These are phyloP conservation scores for Andrena dorsata DNA, from an alignment of 2,888 invertebrate genomes.

Conservation along the genomic window DNA sequence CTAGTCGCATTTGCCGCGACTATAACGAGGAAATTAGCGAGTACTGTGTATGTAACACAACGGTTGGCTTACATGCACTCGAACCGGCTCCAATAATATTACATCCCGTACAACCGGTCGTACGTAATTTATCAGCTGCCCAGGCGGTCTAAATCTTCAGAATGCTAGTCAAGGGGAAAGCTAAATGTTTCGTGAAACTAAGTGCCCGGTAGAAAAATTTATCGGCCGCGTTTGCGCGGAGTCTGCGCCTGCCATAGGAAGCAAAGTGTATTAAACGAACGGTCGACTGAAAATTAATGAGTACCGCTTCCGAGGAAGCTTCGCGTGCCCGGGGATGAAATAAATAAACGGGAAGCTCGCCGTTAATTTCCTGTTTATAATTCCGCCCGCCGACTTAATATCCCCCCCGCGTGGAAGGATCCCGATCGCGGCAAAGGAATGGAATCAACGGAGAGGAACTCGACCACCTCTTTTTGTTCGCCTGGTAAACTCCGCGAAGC, in stretches of 20 bases:
- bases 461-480: no score
- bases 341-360: conserved; percentile 19
- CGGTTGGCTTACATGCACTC: no score
- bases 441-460: no score
- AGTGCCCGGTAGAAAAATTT: conserved; percentile 21
- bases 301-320: conserved; percentile 7
- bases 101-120: neutral
- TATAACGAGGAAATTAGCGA: no score
- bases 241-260: neutral
- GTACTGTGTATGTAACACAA: no score
- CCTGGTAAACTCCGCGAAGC: no score
- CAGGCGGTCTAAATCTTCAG: conserved; percentile 1
- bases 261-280: conserved; percentile 34
- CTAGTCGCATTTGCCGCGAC: no score
- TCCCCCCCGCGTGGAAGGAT: neutral
- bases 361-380: conserved; percentile 47
- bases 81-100: no score
- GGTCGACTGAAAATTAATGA: conserved; percentile 48
- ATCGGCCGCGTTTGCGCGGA: neutral
- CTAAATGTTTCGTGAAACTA: conserved; percentile 44
- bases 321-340: neutral
- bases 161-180: neutral
- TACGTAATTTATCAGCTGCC: neutral
- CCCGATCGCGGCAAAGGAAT: neutral
- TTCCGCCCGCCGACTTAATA: neutral